These are phyloP conservation scores for Sebastes wilsoni DNA, from an alignment of 2,797 vertebrate species.

Conservation along the genomic window DNA sequence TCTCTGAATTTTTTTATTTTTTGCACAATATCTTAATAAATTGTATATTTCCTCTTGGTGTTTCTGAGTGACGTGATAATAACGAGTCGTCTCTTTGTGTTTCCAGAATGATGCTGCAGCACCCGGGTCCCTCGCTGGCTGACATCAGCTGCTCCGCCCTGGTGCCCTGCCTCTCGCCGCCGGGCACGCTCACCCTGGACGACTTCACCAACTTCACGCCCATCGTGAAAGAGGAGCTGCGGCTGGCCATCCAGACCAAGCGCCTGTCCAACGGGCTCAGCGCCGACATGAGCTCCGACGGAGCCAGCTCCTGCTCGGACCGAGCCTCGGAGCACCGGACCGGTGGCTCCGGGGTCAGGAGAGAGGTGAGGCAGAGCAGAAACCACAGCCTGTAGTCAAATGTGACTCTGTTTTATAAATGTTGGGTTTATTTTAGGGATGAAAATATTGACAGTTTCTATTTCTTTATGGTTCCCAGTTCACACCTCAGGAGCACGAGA, in stretches of 20 bases:
- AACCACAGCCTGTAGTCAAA: too few species aligned
- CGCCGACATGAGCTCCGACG: constrained; percentile 80
- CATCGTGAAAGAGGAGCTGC: constrained; percentile 93
- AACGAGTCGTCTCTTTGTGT: background rate
- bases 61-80: background rate
- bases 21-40: too few species aligned
- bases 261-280: constrained; percentile 87
- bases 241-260: constrained; percentile 91
- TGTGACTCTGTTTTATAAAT: too few species aligned
- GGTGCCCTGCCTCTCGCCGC: constrained; percentile 94
- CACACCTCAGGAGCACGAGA: constrained; percentile 85
- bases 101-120: constrained; percentile 95
- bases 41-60: background rate
- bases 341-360: constrained; percentile 13
- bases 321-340: constrained; percentile 10
- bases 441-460: background rate
- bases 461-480: constrained; percentile 62
- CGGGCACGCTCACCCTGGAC: constrained; percentile 91
- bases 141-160: constrained; percentile 94
- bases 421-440: background rate
- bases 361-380: constrained; percentile 66
- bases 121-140: constrained; percentile 89
- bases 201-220: constrained; percentile 94
- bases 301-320: constrained; percentile 82
- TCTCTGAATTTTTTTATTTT: background rate